Conservation (phyloP, 2,888 invertebrate genomes). For the Netelia virgata region DNA sequence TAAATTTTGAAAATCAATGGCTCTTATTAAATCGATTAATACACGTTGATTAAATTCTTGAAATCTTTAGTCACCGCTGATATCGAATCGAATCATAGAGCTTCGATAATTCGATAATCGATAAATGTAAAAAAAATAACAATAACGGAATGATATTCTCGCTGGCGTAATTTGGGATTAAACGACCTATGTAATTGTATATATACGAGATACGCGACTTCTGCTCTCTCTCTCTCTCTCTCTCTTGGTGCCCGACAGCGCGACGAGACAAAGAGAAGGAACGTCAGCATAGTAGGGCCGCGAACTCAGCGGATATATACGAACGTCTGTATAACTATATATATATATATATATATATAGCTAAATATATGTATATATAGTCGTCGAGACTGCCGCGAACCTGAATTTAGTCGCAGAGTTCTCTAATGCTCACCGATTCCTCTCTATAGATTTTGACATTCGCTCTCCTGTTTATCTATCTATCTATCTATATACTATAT, state of each 20-base stretch:
- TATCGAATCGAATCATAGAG: no score
- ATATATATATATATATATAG: neutral
- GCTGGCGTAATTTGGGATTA: neutral
- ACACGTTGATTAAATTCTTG: no score
- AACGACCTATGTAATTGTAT: neutral
- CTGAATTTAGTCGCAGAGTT: constrained; percentile 49
- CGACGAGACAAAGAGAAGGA: constrained; percentile 60
- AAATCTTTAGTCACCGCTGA: no score
- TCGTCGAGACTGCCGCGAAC: constrained; percentile 7
- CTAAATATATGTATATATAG: neutral
- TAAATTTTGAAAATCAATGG: no score
- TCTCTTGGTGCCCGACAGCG: constrained; percentile 33
- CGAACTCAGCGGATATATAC: constrained; percentile 9
- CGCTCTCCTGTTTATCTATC: constrained; percentile 22
- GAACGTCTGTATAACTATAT: neutral
- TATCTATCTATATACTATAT: constrained; percentile 18
- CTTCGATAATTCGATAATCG: no score
- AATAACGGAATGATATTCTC: no score
- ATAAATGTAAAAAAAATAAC: no score
- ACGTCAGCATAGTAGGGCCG: constrained; percentile 54
- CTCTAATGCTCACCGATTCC: constrained; percentile 3
- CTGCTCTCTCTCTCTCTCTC: no score
- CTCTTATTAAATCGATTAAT: no score
- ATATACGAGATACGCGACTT: constrained; percentile 30
- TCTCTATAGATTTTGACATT: constrained; percentile 39